These are phyloP conservation scores for Dasysyrphus tricinctus DNA, from an alignment of 2,888 invertebrate genomes.

Conservation along the genomic window DNA sequence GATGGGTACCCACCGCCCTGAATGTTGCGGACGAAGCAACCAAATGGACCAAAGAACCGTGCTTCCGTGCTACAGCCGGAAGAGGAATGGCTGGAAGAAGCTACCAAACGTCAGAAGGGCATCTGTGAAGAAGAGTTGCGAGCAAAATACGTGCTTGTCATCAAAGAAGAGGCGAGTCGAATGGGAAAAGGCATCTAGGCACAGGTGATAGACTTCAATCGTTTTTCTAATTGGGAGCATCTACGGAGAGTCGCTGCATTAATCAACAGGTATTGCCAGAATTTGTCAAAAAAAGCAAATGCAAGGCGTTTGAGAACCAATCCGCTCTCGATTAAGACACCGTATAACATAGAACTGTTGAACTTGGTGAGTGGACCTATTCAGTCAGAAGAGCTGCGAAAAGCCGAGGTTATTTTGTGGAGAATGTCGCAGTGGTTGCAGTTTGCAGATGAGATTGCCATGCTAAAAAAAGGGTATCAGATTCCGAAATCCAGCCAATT, in stretches of 20 bases:
- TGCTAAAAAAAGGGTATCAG: background rate
- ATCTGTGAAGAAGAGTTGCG: slow-evolving; percentile 51
- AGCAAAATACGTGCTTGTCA: slow-evolving; percentile 17
- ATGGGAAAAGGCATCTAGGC: background rate
- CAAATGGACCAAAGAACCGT: background rate
- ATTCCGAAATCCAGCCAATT: slow-evolving; percentile 28
- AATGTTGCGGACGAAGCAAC: slow-evolving; percentile 51
- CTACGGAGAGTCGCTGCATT: slow-evolving; percentile 22
- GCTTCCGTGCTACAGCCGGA: slow-evolving; percentile 37
- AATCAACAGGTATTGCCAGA: slow-evolving; percentile 1
- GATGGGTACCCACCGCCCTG: background rate
- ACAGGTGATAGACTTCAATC: slow-evolving; percentile 9
- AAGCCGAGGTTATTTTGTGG: slow-evolving; percentile 19
- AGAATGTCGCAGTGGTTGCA: slow-evolving; percentile 11
- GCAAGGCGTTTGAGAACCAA: background rate
- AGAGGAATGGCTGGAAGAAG: slow-evolving; percentile 33
- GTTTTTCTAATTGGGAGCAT: slow-evolving; percentile 15
- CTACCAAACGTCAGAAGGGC: slow-evolving; percentile 9
- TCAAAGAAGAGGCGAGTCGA: background rate
- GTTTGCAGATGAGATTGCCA: slow-evolving; percentile 2
- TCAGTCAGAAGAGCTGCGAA: slow-evolving; percentile 21
- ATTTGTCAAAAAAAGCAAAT: slow-evolving; percentile 8
- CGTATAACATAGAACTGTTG: too few species aligned
- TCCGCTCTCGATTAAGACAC: background rate
- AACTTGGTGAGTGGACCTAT: background rate